phyloP scores from a whole-genome alignment of 2,797 vertebrate species.

The Orientallactaga sibirica region DNA sequence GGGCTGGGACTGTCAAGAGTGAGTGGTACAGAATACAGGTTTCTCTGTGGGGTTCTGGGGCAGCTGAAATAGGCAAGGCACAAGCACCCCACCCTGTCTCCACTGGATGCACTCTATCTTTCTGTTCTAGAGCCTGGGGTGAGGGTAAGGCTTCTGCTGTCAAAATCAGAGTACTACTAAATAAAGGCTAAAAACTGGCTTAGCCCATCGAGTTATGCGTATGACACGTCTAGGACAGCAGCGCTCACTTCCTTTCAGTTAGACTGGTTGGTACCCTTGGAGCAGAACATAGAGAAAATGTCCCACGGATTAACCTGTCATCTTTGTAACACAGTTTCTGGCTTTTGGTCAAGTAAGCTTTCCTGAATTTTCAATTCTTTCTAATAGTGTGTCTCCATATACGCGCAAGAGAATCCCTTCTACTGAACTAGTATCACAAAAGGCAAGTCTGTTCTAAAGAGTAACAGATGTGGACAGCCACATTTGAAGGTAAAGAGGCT shows the following conservation, averaged over 20 bases:
- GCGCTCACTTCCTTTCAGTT: constrained; percentile 27
- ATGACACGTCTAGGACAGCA: neutral
- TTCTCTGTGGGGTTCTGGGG: too few relatives aligned
- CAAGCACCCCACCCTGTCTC: neutral
- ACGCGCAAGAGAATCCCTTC: neutral
- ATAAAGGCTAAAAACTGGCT: neutral
- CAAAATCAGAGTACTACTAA: neutral
- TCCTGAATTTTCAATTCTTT: neutral
- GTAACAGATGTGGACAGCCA: fast-evolving
- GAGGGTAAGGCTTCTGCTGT: neutral
- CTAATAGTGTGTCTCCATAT: neutral
- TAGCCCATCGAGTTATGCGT: neutral
- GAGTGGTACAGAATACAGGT: fast-evolving
- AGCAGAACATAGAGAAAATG: neutral
- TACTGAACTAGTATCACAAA: neutral
- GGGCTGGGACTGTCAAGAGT: neutral
- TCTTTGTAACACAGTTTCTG: neutral
- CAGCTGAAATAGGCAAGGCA: neutral
- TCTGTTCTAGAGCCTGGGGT: too few relatives aligned
- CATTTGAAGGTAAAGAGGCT: neutral
- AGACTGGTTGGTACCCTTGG: neutral
- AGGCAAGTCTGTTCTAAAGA: neutral
- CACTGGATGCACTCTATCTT: neutral
- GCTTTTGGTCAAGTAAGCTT: neutral
- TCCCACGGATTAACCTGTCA: neutral